Base-by-base conservation (phyloP, 1,140 invertebrate species). In the Paracyclopina nana region DNA sequence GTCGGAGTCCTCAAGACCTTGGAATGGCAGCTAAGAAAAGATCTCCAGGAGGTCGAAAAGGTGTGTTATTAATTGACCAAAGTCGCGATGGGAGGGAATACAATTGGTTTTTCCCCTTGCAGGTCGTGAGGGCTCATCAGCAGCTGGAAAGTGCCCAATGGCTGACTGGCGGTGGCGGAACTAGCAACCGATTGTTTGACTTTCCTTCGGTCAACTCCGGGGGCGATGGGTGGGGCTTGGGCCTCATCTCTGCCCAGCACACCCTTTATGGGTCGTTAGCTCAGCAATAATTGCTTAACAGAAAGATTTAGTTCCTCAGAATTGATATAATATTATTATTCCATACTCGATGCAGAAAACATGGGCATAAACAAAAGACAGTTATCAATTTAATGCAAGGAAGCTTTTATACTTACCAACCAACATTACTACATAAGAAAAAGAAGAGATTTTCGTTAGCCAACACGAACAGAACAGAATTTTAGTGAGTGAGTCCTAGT, bases 21-120 rank as follows among this genome's bases (percentile, higher is more conserved):
- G n/a, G 48, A 50, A 38, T 50, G 48, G 48, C 28, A 50, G 29
- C 34, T 50, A n/a, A 26, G 48, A 11, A 50, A 50, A 24, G 48
- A 50, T 24, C 25, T 50, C 6, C 14, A 20, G 24, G 48, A 50
- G 14, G 48, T 50, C 5, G 48, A 50, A 25, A 34, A 30, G n/a
- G 48, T 38, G 24, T 2, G 34, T 20, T 38, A 16, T 38, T 38
- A 5, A 8, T 5, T 9, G 3, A 38, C 34, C 5, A 3, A 38
- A 38, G n/a, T 20, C 20, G n/a, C 4, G 5, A 38, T 38, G 34
- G 4, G 29, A 16, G 14, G 3, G 20, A n/a, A 20, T 9, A 16
- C 8, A 4, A 16, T 38, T 38, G 14, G 4, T 8, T 20, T 4
- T 38, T 4, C 20, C 8, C 20, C 9, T 9, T 9, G 4, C 34